Percentiles rank a stretch among this genome's conserved stretches.
These are phyloP conservation scores for Quadroppia sp. DNA, from an alignment of 2,888 invertebrate species.

Conservation along the genomic window DNA sequence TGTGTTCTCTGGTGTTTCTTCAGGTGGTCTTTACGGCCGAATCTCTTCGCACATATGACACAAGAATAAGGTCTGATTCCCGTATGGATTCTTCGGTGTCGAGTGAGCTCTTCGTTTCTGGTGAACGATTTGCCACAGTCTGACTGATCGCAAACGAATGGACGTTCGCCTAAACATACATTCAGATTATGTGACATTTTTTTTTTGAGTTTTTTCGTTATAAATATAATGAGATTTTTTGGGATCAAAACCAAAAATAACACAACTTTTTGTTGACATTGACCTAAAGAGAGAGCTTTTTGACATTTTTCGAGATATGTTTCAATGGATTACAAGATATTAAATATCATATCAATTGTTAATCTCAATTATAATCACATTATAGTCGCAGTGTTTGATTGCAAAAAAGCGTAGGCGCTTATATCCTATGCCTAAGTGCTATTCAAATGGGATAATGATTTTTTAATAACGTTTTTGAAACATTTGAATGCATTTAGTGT, in stretches of 20 bases:
- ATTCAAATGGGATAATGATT: no score
- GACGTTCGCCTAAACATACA: constrained; percentile 65
- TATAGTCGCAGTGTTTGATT: no score
- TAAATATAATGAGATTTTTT: neutral
- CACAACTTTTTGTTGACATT: neutral
- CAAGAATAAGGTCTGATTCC: constrained; percentile 81
- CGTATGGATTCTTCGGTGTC: constrained; percentile 85
- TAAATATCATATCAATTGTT: no score
- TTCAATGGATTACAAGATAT: no score
- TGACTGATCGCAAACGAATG: constrained; percentile 78
- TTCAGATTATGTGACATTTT: neutral
- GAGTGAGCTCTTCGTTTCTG: constrained; percentile 81
- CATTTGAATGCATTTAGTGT: no score
- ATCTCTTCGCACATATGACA: constrained; percentile 79
- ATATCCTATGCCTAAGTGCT: no score
- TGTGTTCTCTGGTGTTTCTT: constrained; percentile 91
- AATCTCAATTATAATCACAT: no score
- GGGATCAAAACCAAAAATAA: constrained; percentile 44
- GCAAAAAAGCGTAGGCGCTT: no score
- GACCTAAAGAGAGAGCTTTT: constrained; percentile 18
- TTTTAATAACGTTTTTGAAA: no score
- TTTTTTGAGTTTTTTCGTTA: no score
- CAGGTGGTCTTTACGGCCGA: constrained; percentile 87
- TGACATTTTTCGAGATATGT: no score
- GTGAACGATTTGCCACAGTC: constrained; percentile 85